A percentile compares a stretch with the other conserved stretches of the same genome.
Conservation (phyloP, 2,888 invertebrate species). For the Papilio gigon region DNA sequence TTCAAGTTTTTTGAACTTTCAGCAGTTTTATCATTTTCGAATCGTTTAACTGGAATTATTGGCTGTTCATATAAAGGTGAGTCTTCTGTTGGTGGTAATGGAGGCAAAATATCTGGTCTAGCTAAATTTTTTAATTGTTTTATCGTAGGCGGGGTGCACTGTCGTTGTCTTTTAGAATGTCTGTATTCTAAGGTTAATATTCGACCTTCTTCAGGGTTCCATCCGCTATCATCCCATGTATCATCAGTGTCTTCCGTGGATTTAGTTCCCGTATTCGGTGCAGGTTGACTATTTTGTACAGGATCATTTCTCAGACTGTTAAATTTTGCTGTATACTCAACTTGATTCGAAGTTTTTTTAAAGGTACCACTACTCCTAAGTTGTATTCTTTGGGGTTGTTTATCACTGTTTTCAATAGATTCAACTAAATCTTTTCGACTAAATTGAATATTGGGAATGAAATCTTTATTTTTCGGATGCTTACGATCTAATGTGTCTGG, state of each 20-base stretch:
- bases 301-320: conserved; percentile 89
- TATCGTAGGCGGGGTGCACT: conserved; percentile 78
- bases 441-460: conserved; percentile 59
- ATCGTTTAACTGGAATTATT: conserved; percentile 79
- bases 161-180: conserved; percentile 88
- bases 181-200: conserved; percentile 87
- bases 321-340: conserved; percentile 75
- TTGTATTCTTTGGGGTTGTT: conserved; percentile 79
- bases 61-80: conserved; percentile 83
- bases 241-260: conserved; percentile 62
- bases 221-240: conserved; percentile 66
- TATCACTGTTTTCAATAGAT: conserved; percentile 58
- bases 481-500: conserved; percentile 93
- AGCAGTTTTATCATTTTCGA: conserved; percentile 60
- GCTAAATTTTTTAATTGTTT: conserved; percentile 75
- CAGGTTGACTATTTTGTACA: conserved; percentile 81
- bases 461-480: conserved; percentile 78
- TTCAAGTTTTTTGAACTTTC: conserved; percentile 85
- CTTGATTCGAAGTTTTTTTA: conserved; percentile 75
- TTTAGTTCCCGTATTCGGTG: conserved; percentile 61
- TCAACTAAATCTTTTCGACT: conserved; percentile 68
- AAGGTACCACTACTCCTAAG: conserved; percentile 88
- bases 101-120: conserved; percentile 87
- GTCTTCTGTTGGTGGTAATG: conserved; percentile 81
- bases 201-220: conserved; percentile 82